Percentiles rank a stretch among this genome's conserved stretches.
phyloP scores from a whole-genome alignment of 2,888 invertebrate species.

The Mellilla xanthometata region DNA sequence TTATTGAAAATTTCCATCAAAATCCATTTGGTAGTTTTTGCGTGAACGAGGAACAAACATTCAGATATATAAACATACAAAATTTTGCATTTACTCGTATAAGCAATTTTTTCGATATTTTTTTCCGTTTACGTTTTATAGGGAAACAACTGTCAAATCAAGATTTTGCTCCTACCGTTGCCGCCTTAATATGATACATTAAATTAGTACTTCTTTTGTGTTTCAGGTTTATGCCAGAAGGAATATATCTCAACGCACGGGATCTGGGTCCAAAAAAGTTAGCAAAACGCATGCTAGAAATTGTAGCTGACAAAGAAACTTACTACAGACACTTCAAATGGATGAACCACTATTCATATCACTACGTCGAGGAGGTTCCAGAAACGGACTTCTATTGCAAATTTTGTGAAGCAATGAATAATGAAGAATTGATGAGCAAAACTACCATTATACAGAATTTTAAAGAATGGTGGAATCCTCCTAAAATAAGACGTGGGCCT shows the following conservation, averaged over 20 bases:
- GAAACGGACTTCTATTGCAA: slow-evolving; percentile 42
- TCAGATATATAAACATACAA: too few relatives aligned
- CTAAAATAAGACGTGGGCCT: slow-evolving; percentile 12
- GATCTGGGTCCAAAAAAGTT: slow-evolving; percentile 28
- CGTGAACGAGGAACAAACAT: too few relatives aligned
- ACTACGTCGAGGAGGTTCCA: slow-evolving; percentile 28
- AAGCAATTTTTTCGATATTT: too few relatives aligned
- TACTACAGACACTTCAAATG: slow-evolving; percentile 41
- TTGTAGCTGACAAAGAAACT: slow-evolving; percentile 32
- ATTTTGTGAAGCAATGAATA: slow-evolving; percentile 37
- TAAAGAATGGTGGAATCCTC: slow-evolving; percentile 36
- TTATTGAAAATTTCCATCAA: too few relatives aligned
- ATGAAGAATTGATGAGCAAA: slow-evolving; percentile 20
- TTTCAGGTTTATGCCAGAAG: slow-evolving; percentile 46
- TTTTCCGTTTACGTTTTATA: too few relatives aligned
- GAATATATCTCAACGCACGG: slow-evolving; percentile 38
- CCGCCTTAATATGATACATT: too few relatives aligned
- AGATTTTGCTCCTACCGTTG: too few relatives aligned
- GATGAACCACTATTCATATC: slow-evolving; percentile 40
- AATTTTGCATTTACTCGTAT: too few relatives aligned
- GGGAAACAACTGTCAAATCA: too few relatives aligned
- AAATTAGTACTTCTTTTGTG: too few relatives aligned
- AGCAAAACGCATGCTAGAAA: slow-evolving; percentile 35
- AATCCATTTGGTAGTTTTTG: too few relatives aligned
- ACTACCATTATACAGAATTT: slow-evolving; percentile 26